phyloP scores from a whole-genome alignment of 2,888 invertebrate species.

The Notodonta dromedarius region DNA sequence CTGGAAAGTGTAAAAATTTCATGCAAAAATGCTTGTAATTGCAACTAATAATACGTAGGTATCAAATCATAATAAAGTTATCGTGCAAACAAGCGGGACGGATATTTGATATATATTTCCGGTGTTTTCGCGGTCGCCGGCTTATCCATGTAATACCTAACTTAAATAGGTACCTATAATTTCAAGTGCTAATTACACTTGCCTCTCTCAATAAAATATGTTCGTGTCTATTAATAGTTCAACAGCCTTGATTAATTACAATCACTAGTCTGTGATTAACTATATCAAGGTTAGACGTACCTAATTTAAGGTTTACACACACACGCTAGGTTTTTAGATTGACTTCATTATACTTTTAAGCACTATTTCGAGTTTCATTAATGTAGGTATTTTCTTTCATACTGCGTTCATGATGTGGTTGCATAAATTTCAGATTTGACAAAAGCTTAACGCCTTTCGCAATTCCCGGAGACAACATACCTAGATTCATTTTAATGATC shows the following conservation, averaged over 20 bases:
- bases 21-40: no score
- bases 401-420: no score
- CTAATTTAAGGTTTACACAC: no score
- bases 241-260: conserved; percentile 4
- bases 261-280: neutral
- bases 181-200: conserved; percentile 9
- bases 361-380: no score
- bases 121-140: conserved; percentile 29
- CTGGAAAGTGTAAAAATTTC: no score
- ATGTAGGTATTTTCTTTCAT: no score
- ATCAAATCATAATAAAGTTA: conserved; percentile 12
- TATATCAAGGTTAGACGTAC: neutral
- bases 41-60: neutral
- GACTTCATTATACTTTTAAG: no score
- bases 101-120: conserved; percentile 51
- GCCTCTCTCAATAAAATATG: neutral
- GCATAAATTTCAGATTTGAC: no score
- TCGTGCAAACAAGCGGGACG: conserved; percentile 26
- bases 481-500: no score
- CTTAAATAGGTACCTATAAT: neutral
- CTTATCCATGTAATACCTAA: conserved; percentile 17
- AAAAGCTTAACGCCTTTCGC: no score
- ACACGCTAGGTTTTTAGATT: no score
- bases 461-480: no score
- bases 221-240: neutral